Conservation (phyloP, 37 sponge, comb jelly and placozoan species). For the Aphrocallistes beatrix region DNA sequence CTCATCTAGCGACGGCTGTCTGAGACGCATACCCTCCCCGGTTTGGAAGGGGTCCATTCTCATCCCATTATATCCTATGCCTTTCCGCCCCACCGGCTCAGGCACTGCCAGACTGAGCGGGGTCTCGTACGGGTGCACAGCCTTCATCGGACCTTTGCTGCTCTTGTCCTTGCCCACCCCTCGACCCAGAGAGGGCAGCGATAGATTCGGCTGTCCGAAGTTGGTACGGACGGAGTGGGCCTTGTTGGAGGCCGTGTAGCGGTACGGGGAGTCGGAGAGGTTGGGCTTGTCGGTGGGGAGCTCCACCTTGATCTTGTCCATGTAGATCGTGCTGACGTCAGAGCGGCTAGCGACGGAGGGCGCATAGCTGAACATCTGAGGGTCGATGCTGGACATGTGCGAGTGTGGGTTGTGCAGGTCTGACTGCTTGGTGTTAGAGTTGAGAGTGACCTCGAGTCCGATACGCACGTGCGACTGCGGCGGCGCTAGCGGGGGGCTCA, state of each 20-base stretch:
- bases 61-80: neutral
- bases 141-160: neutral
- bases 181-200: neutral
- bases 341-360: neutral
- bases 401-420: neutral
- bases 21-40: neutral
- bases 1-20: neutral
- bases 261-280: neutral
- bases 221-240: neutral
- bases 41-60: neutral
- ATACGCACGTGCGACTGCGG: neutral
- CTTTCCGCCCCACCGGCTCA: neutral
- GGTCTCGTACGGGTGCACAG: conserved; percentile 9
- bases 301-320: neutral
- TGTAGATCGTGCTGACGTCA: neutral
- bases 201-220: neutral
- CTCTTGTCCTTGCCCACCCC: neutral
- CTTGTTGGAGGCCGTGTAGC: neutral
- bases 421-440: neutral
- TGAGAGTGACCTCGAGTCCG: neutral
- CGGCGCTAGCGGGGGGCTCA: neutral
- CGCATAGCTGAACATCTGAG: conserved; percentile 3
- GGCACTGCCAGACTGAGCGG: neutral
- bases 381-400: neutral
- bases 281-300: neutral